phyloP scores from a whole-genome alignment of 1,140 invertebrate genomes.

The Drosophila santomea region DNA sequence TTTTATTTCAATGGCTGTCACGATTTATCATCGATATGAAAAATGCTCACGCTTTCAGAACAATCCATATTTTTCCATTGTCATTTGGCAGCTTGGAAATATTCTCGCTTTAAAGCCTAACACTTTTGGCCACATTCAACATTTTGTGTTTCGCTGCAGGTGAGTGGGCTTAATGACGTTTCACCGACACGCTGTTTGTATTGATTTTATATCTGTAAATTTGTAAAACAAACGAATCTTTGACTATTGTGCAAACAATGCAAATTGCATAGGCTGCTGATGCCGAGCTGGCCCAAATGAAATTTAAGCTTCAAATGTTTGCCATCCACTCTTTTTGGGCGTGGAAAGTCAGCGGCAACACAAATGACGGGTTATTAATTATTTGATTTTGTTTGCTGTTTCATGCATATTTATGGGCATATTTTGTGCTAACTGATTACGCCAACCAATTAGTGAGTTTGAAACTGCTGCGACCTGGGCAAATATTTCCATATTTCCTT shows the following conservation, averaged over 20 bases:
- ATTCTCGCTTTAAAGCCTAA: slow-evolving; percentile 36
- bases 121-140: slow-evolving; percentile 12
- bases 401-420: slow-evolving; percentile 42
- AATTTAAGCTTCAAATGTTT: slow-evolving; percentile 30
- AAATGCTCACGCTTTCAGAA: slow-evolving; percentile 5
- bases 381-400: slow-evolving; percentile 41
- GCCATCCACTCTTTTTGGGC: background rate
- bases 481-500: slow-evolving; percentile 37
- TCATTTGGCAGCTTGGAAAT: slow-evolving; percentile 19
- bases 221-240: slow-evolving; percentile 58
- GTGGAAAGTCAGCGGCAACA: background rate
- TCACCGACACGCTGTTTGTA: slow-evolving; percentile 18
- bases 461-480: slow-evolving; percentile 18
- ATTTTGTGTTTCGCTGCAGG: slow-evolving; percentile 57
- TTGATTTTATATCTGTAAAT: slow-evolving; percentile 31
- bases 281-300: slow-evolving; percentile 20
- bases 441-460: slow-evolving; percentile 61
- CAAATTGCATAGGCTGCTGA: slow-evolving; percentile 11
- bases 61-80: background rate
- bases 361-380: slow-evolving; percentile 68
- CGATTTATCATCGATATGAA: slow-evolving; percentile 22
- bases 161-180: slow-evolving; percentile 41
- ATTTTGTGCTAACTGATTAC: slow-evolving; percentile 50
- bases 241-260: slow-evolving; percentile 52
- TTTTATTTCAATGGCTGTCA: slow-evolving; percentile 29